A percentile compares a stretch with the other conserved stretches of the same genome.
Evolutionary conservation across 2,888 invertebrate species (phyloP).

Genomic region (Philereme vetulata): DNA sequence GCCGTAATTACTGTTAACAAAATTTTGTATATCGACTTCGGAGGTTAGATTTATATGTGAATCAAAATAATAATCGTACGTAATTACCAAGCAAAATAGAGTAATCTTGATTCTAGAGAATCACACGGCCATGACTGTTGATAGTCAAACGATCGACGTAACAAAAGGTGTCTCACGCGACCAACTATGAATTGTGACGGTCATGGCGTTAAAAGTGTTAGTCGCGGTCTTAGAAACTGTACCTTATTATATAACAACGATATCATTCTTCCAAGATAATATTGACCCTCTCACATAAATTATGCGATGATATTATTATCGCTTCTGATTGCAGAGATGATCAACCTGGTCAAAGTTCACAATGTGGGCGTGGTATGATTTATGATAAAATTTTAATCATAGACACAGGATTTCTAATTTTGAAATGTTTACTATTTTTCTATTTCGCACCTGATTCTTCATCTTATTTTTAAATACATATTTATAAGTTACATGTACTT

Average conservation of each 20-base stretch:
- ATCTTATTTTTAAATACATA: conserved; percentile 14
- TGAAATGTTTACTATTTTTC: neutral
- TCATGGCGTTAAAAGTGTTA: neutral
- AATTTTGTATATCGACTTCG: too few relatives aligned
- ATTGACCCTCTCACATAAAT: conserved; percentile 22
- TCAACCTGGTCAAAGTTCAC: conserved; percentile 37
- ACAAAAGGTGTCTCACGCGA: conserved; percentile 3
- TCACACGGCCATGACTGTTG: conserved; percentile 7
- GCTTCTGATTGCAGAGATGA: conserved; percentile 17
- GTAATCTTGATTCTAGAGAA: neutral
- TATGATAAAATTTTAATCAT: conserved; percentile 22
- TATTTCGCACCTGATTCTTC: neutral
- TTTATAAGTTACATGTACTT: too few relatives aligned
- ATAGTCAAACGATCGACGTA: conserved; percentile 2
- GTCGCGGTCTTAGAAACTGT: neutral
- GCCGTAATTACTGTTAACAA: too few relatives aligned
- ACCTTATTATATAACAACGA: neutral
- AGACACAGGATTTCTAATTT: conserved; percentile 20
- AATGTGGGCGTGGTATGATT: conserved; percentile 31
- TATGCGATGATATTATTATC: conserved; percentile 25
- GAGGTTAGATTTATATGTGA: too few relatives aligned
- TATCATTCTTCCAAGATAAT: conserved; percentile 14
- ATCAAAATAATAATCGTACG: too few relatives aligned
- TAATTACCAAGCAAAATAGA: too few relatives aligned
- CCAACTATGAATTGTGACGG: neutral